Evolutionary conservation across 2,113 vertebrate genomes (phyloP).

Genomic region (Gobiocypris rarus): DNA sequence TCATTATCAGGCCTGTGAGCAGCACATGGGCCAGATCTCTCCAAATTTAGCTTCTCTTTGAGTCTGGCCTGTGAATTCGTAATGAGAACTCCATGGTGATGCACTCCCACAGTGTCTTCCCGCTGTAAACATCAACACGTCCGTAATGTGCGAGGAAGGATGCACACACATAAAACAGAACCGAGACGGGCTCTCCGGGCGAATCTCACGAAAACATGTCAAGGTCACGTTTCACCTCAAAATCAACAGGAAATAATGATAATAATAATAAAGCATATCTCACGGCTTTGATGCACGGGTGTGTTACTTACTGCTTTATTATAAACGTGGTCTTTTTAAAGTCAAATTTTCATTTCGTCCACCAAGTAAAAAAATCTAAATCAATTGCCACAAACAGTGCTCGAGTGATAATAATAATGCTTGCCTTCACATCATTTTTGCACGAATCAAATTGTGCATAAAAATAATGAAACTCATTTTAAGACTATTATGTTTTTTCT

Average conservation of each 20-base stretch:
- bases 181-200: neutral
- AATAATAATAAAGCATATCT: neutral
- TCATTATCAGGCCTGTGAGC: conserved; percentile 55
- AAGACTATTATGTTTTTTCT: neutral
- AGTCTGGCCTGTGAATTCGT: conserved; percentile 55
- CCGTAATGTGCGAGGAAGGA: conserved; percentile 43
- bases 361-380: no score
- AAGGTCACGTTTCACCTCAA: neutral
- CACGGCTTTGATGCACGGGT: no score
- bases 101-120: conserved; percentile 50
- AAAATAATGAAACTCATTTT: neutral
- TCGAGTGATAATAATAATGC: neutral
- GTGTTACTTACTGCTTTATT: no score
- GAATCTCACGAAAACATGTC: neutral
- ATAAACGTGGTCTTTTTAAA: no score
- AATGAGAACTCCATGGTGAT: conserved; percentile 53
- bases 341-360: no score
- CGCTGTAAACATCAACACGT: conserved; percentile 56
- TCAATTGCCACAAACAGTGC: neutral
- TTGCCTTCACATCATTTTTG: neutral
- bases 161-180: conserved; percentile 19
- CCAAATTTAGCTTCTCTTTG: conserved; percentile 67
- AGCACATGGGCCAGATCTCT: conserved; percentile 51
- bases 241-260: neutral
- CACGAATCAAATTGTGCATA: neutral